phyloP scores from a whole-genome alignment of 1,140 invertebrate species.

The Eubasilissa regina region DNA sequence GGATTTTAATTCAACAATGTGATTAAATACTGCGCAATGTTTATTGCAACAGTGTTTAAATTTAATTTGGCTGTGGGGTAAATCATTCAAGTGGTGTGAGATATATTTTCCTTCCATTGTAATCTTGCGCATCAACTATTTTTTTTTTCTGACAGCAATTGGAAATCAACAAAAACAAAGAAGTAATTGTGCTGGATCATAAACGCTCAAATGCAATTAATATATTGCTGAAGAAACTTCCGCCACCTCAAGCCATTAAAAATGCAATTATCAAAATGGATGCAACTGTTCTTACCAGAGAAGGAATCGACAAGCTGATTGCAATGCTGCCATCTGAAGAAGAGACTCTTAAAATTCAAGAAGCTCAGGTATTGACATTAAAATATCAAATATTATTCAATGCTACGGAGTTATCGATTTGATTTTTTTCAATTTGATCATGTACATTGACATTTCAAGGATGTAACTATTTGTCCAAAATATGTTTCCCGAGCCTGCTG shows the following conservation, averaged over 20 bases:
- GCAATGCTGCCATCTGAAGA: slow-evolving; percentile 98
- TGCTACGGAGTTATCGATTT: too few species aligned
- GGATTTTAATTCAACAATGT: neutral
- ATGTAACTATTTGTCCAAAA: too few species aligned
- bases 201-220: slow-evolving; percentile 99
- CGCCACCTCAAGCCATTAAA: slow-evolving; percentile 97
- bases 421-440: too few species aligned
- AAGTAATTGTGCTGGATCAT: slow-evolving; percentile 96
- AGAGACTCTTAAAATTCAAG: slow-evolving; percentile 96
- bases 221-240: slow-evolving; percentile 99
- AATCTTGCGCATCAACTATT: neutral
- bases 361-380: slow-evolving; percentile 80
- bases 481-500: too few species aligned
- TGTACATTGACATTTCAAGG: too few species aligned
- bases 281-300: slow-evolving; percentile 96
- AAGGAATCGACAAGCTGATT: slow-evolving; percentile 98
- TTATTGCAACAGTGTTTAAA: neutral
- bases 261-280: slow-evolving; percentile 99
- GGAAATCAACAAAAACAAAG: slow-evolving; percentile 94
- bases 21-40: slow-evolving; percentile 8
- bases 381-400: too few species aligned
- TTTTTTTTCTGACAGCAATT: slow-evolving; percentile 87
- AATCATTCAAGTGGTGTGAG: slow-evolving; percentile 1
- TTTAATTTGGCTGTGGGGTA: neutral
- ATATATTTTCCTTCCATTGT: neutral